Evolutionary conservation across 2,797 vertebrate genomes (phyloP), one percentile per base, ranked within the genome.

Genomic region (Epinephelus awoara): DNA sequence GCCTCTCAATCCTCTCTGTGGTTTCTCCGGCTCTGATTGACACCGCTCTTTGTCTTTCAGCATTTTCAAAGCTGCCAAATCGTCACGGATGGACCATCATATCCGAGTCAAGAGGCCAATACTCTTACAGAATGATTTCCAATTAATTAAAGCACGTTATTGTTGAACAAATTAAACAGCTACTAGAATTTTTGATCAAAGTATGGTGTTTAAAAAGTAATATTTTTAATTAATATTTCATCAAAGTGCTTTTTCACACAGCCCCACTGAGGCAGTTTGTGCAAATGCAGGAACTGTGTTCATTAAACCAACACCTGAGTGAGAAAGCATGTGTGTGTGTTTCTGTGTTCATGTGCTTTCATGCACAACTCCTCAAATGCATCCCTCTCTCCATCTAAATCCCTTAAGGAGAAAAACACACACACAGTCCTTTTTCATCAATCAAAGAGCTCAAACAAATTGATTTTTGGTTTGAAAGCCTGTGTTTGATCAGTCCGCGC

Each of bases 381-480:
- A 66, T 69, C 57, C 47, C 50, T 19, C 21, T 46, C 61, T 75
- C 65, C 52, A 6, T 79, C 50, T 47, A 76, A 87, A 85, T 80
- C 77, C 76, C 72, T 69, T 61, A 83, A 85, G 80, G 82, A 44
- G 72, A 87, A 84, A 72, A 65, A 75, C 72, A 81, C 81, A 81
- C 81, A 77, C 72, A 78, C 76, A 52, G 15, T 54, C 57, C 29
- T 21, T 66, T 88, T 82, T 68, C 76, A 85, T 89, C 85, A 76
- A 83, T 87, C 78, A 76, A 65, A 84, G 54, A 59, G 78, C 79
- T 86, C 83, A 88, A 82, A 84, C 81, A 83, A 82, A 91, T 92
- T 54, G 86, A 92, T 90, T 90, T 88, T 80, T 54, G 56, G 72
- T 85, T 87, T 68, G 66, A 81, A 77, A 70, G 68, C 51, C 34